Evolutionary conservation across 2,888 invertebrate species (phyloP), one percentile per base, ranked within the genome.

Genomic region (Erannis defoliaria): DNA sequence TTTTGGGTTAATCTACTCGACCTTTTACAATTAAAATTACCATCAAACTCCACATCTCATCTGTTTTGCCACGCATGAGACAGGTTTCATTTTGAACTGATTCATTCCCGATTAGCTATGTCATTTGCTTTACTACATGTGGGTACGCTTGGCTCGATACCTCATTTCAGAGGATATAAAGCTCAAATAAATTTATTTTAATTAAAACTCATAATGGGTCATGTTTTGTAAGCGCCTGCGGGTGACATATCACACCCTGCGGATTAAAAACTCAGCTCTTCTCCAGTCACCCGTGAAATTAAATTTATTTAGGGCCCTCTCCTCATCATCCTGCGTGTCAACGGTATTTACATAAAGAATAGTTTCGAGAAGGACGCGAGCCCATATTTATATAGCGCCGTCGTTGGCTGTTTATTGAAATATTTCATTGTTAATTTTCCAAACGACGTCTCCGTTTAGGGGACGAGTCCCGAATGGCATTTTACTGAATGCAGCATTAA

Each of bases 341-440:
- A 78, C 86, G 74, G 64, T 89, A 86, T 91, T 91, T 90, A 89
- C 89, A 88, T 85, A 88, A 85, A 88, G 83, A 90, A 91, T 90
- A 90, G 84, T 90, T 89, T 86, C 77, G 83, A 80, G 84, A 86
- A 88, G 85, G 82, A 86, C 85, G 80, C 77, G 76, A 75, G 84
- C 83, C 83, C 83, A 80, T 92, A 89, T 92, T 92, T 93, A 89
- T 87, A 84, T 82, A 88, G 82, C 83, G 79, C 80, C 84, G 81
- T 78, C 85, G 82, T 72, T 80, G 67, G 73, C 78, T 85, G 85
- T 86, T 90, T 90, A 92, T 91, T 91, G 87, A 92, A 89, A 89
- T 91, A 90, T 89, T 89, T 90, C 88, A 89, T 90, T 90, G 89
- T 93, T 89, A 90, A 90, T 89, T 89, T 87, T 82, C 80, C 73